These are phyloP conservation scores for Dryomyza anilis DNA, from an alignment of 2,888 invertebrate genomes.

Conservation along the genomic window DNA sequence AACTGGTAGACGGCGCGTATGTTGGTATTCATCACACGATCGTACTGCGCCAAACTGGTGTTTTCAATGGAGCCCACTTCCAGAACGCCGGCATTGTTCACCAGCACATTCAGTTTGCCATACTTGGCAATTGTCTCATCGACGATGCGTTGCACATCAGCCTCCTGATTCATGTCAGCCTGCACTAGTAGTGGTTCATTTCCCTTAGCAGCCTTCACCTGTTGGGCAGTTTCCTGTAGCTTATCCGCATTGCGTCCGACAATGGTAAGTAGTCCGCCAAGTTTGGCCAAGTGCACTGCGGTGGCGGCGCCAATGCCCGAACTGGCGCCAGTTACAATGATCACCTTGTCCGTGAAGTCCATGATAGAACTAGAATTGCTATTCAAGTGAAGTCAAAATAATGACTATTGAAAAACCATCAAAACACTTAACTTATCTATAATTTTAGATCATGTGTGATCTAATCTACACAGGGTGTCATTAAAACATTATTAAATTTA, in stretches of 20 bases:
- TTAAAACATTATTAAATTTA: too few relatives aligned
- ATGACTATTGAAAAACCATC: too few relatives aligned
- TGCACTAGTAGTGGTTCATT: constrained; percentile 66
- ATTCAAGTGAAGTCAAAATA: too few relatives aligned
- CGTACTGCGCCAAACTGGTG: constrained; percentile 84
- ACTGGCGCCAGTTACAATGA: constrained; percentile 72
- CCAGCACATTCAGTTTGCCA: constrained; percentile 79
- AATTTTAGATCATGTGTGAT: too few relatives aligned
- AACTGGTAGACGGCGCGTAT: constrained; percentile 81
- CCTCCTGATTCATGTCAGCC: constrained; percentile 77
- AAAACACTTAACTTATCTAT: too few relatives aligned
- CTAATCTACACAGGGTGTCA: too few relatives aligned
- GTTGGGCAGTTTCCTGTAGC: constrained; percentile 67
- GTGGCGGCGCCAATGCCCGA: constrained; percentile 78
- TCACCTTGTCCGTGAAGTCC: constrained; percentile 68
- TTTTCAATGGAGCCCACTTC: constrained; percentile 84
- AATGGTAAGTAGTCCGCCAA: constrained; percentile 68
- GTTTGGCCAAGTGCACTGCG: constrained; percentile 70
- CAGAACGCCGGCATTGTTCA: constrained; percentile 89
- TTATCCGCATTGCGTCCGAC: constrained; percentile 71
- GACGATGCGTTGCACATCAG: constrained; percentile 74
- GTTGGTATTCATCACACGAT: constrained; percentile 88
- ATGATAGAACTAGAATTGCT: too few relatives aligned
- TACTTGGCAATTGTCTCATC: constrained; percentile 75
- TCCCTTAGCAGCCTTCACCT: constrained; percentile 58